Conservation (phyloP, 2,797 vertebrate genomes). For the Eulemur rubriventer region DNA sequence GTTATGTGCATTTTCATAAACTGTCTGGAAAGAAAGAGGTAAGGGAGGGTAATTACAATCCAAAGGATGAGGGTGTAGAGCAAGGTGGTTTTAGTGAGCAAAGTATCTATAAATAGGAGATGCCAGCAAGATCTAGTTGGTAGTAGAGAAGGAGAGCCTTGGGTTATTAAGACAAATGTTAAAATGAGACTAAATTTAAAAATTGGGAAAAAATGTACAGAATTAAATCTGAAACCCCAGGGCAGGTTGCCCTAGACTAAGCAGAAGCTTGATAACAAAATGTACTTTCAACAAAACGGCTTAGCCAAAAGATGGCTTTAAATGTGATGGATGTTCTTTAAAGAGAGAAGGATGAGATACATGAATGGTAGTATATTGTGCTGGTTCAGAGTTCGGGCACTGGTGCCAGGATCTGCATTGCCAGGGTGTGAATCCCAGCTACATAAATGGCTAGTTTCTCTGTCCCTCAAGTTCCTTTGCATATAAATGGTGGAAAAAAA, state of each 20-base stretch:
- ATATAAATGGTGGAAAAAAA: background rate
- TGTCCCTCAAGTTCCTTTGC: background rate
- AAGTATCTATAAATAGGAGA: background rate
- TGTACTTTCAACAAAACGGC: constrained; percentile 45
- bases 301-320: background rate
- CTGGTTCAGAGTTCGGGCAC: background rate
- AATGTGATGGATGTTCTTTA: constrained; percentile 6
- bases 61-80: background rate
- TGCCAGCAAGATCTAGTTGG: background rate
- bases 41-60: background rate
- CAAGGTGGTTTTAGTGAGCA: background rate
- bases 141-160: background rate
- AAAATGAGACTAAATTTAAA: constrained; percentile 55
- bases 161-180: constrained; percentile 50
- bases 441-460: background rate
- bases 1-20: background rate
- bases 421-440: background rate
- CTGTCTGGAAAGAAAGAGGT: background rate
- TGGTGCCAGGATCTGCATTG: background rate
- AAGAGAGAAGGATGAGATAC: background rate
- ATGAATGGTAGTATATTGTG: background rate
- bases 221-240: constrained; percentile 48
- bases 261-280: constrained; percentile 33
- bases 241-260: constrained; percentile 41
- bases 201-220: background rate